Conservation (phyloP, 2,797 vertebrate species). For the Alexandromys oeconomus region DNA sequence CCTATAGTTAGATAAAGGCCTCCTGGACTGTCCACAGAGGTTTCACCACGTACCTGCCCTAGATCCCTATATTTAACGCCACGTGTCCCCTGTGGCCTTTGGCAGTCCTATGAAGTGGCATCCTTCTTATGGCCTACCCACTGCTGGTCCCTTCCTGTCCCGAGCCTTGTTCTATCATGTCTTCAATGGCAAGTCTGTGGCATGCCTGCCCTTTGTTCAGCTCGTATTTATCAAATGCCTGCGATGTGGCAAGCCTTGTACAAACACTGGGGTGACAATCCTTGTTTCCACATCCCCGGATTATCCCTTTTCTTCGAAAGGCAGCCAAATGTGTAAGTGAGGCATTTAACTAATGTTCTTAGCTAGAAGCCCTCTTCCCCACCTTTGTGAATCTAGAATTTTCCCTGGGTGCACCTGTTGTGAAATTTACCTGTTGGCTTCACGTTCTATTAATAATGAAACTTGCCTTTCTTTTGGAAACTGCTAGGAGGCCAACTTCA, state of each 20-base stretch:
- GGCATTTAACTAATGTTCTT: neutral
- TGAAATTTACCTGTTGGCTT: neutral
- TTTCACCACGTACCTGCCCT: neutral
- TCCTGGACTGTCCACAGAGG: neutral
- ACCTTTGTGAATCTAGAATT: neutral
- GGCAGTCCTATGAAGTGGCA: rapidly evolving
- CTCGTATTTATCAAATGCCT: neutral
- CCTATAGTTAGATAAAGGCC: neutral
- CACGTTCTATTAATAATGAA: neutral
- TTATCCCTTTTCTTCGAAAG: neutral
- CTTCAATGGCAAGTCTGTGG: neutral
- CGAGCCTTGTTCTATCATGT: neutral
- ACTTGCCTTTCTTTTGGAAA: neutral
- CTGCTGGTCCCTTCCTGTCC: rapidly evolving
- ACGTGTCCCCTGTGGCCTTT: neutral
- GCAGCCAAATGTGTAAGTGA: neutral
- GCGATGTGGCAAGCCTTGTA: neutral
- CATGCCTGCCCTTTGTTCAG: neutral
- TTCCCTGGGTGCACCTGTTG: neutral
- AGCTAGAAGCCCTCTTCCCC: neutral
- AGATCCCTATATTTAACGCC: neutral
- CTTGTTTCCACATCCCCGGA: neutral
- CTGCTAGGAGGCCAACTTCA: neutral
- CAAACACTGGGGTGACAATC: neutral
- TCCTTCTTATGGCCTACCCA: neutral